Evolutionary conservation across 64 coral and sea anemone genomes (phyloP).

Genomic region (Pachyseris speciosa): DNA sequence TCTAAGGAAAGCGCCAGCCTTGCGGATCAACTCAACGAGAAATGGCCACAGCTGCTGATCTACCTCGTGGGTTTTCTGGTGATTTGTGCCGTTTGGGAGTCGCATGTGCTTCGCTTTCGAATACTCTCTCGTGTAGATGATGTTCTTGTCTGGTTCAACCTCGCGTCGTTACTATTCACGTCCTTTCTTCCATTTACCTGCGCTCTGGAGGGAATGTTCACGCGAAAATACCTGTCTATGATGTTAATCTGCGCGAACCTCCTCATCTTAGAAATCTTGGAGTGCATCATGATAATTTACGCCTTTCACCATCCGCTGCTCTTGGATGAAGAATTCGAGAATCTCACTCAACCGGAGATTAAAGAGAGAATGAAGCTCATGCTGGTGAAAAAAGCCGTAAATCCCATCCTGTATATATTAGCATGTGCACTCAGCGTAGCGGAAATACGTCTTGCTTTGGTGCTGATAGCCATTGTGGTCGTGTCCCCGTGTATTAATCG

Average conservation of each 20-base stretch:
- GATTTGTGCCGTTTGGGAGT: conserved; percentile 94
- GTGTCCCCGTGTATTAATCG: conserved; percentile 90
- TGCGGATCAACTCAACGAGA: conserved; percentile 64
- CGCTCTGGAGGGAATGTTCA: conserved; percentile 80
- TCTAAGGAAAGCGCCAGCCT: conserved; percentile 30
- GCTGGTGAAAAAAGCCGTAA: conserved; percentile 82
- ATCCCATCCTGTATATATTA: conserved; percentile 81
- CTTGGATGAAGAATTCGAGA: conserved; percentile 72
- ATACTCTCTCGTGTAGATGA: conserved; percentile 94
- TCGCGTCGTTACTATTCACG: conserved; percentile 84
- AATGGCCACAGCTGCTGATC: conserved; percentile 76
- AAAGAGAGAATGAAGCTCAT: conserved; percentile 88
- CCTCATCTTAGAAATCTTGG: conserved; percentile 86
- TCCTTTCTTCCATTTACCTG: conserved; percentile 91
- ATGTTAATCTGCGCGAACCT: conserved; percentile 88
- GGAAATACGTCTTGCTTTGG: conserved; percentile 66
- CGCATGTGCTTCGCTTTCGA: conserved; percentile 87
- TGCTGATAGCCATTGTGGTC: conserved; percentile 73
- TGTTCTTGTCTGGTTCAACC: conserved; percentile 93
- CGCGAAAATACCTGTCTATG: conserved; percentile 68
- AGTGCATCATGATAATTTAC: conserved; percentile 83
- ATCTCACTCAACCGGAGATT: conserved; percentile 60
- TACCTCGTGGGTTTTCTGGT: conserved; percentile 92
- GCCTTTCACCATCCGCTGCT: conserved; percentile 83
- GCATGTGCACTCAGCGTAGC: conserved; percentile 83